A percentile compares a stretch with the other conserved stretches of the same genome.
Conservation (phyloP, 2,888 invertebrate species). For the Amiota mariae region DNA sequence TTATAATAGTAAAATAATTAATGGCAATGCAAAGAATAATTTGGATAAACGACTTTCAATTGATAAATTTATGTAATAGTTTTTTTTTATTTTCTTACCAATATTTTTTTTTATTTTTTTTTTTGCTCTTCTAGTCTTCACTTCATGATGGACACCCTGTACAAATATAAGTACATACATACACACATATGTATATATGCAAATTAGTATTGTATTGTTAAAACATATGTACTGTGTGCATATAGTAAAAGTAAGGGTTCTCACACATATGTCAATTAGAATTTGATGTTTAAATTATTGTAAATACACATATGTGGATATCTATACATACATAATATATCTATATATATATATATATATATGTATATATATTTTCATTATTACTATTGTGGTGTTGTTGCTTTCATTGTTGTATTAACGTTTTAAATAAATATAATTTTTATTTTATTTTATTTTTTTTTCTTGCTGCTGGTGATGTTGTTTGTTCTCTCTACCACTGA, state of each 20-base stretch:
- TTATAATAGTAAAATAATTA: too few relatives aligned
- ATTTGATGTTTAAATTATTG: slow-evolving; percentile 37
- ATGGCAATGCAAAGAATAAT: too few relatives aligned
- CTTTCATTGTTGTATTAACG: slow-evolving; percentile 4
- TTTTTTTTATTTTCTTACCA: too few relatives aligned
- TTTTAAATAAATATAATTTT: slow-evolving; percentile 25
- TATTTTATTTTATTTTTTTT: slow-evolving; percentile 50
- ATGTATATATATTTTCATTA: slow-evolving; percentile 37
- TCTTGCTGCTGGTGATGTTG: slow-evolving; percentile 17
- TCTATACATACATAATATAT: slow-evolving; percentile 37
- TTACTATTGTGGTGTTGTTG: slow-evolving; percentile 12
- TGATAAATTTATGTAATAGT: too few relatives aligned
- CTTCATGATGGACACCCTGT: too few relatives aligned
- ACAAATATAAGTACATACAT: too few relatives aligned
- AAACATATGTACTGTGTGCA: too few relatives aligned
- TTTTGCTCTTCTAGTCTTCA: too few relatives aligned
- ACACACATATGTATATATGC: too few relatives aligned
- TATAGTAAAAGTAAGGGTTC: neutral
- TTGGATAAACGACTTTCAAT: too few relatives aligned
- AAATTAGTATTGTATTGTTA: too few relatives aligned
- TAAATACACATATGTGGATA: neutral
- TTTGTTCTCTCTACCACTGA: slow-evolving; percentile 18
- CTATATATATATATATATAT: slow-evolving; percentile 35
- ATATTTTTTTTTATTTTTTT: too few relatives aligned
- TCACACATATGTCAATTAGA: slow-evolving; percentile 39